These are phyloP conservation scores for Emesis furor DNA, from an alignment of 2,888 invertebrate species.

Conservation along the genomic window DNA sequence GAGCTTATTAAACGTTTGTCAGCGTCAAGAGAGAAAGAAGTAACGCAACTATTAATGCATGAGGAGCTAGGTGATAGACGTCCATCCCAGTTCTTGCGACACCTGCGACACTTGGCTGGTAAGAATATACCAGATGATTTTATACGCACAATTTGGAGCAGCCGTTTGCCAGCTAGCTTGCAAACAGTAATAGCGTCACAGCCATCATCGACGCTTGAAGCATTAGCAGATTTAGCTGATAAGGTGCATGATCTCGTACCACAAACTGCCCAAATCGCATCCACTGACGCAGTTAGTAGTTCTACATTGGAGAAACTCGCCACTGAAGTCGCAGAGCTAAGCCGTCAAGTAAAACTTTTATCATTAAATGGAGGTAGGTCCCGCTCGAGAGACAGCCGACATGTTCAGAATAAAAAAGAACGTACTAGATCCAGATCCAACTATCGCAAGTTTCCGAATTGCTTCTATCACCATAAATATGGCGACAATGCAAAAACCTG, in stretches of 20 bases:
- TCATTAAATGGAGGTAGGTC: background rate
- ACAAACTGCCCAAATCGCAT: too few species aligned
- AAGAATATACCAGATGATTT: conserved; percentile 46
- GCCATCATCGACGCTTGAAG: too few species aligned
- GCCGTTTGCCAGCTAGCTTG: too few species aligned
- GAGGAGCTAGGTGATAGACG: conserved; percentile 53
- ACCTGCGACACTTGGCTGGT: conserved; percentile 54
- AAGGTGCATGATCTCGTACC: background rate
- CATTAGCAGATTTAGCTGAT: background rate
- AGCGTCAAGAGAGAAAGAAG: conserved; percentile 21
- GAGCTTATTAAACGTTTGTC: conserved; percentile 35
- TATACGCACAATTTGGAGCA: background rate
- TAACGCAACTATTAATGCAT: conserved; percentile 34
- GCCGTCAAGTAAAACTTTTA: background rate
- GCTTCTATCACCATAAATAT: conserved; percentile 42
- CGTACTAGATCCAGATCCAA: conserved; percentile 12
- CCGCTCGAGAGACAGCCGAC: background rate
- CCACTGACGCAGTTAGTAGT: too few species aligned
- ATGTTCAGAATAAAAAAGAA: background rate
- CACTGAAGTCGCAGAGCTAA: background rate
- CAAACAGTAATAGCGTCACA: too few species aligned
- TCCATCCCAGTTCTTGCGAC: conserved; percentile 61
- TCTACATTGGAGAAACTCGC: background rate
- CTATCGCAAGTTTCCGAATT: conserved; percentile 51
- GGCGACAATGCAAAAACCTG: conserved; percentile 35